Evolutionary conservation across 2,888 invertebrate species (phyloP), one percentile per base, ranked within the genome.

Genomic region (Pyrgus malvae): DNA sequence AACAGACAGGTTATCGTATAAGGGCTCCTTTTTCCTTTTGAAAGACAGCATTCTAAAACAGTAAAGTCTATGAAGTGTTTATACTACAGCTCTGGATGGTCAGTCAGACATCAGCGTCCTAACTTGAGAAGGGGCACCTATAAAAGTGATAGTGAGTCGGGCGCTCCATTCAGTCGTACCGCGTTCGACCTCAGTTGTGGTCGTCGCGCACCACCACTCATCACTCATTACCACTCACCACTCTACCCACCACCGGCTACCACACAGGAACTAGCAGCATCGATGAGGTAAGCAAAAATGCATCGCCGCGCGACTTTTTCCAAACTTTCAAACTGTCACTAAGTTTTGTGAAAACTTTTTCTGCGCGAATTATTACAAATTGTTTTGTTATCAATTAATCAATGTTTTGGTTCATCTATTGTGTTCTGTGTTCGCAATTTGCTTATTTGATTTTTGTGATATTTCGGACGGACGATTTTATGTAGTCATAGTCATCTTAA

Each of bases 91-190:
- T 38, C 29, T 25, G 48, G 17, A 48, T 25, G 12, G 29, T 19
- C 49, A 21, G 48, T n/a, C n/a, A n/a, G 27, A 11, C 48, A 48
- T 16, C 29, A 31, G 40, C 29, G 48, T 17, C 14, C 16, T 35
- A 14, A 35, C 29, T 19, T 12, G 14, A 80, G 83, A 66, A 80
- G 82, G 84, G 83, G 83, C 70, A 80, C 64, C 68, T 87, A 88
- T 88, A 88, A 80, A 85, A 85, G 85, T 72, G 83, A 73, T 72
- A 61, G 86, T 66, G 61, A 59, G 64, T 68, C 68, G 65, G 64
- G 71, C 77, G 82, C 77, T 79, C 79, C 83, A 75, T 68, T 83
- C 88, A 88, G 86, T 88, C 77, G 78, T 69, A 71, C 69, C 74
- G 77, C 77, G 73, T 61, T 73, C 74, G 67, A 74, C 70, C 65